Conservation (phyloP, 1,140 invertebrate species). For the Drosophila virilis region DNA sequence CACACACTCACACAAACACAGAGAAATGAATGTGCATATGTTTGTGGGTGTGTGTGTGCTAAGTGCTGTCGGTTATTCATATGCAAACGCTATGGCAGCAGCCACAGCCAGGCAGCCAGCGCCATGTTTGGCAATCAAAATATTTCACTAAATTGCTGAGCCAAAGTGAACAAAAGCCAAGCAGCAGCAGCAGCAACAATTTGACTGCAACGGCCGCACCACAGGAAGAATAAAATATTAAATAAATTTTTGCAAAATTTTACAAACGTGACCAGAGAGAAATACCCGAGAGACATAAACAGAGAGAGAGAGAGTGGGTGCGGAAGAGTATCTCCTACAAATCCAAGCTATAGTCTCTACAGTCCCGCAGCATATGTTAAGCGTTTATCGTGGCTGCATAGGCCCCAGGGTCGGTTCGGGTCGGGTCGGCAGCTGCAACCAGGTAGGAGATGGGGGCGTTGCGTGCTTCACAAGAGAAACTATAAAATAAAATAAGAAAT, state of each 20-base stretch:
- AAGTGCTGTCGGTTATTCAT: slow-evolving; percentile 81
- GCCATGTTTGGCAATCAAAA: slow-evolving; percentile 79
- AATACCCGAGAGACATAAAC: not conserved
- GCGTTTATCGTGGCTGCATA: slow-evolving; percentile 29
- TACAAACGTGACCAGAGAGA: slow-evolving; percentile 70
- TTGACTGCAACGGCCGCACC: slow-evolving; percentile 40
- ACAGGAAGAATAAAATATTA: slow-evolving; percentile 75
- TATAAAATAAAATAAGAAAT: slow-evolving; percentile 79
- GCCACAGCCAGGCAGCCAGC: slow-evolving; percentile 33
- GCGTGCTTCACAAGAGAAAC: slow-evolving; percentile 36
- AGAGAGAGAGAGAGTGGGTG: not conserved
- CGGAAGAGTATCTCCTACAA: slow-evolving; percentile 1
- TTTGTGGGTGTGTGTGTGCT: slow-evolving; percentile 31
- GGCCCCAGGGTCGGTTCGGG: not conserved
- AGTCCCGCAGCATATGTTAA: slow-evolving; percentile 52
- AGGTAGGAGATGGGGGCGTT: not conserved
- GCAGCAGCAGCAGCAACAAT: slow-evolving; percentile 28
- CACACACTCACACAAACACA: slow-evolving; percentile 16
- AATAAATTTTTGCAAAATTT: slow-evolving; percentile 71
- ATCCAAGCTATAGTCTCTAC: slow-evolving; percentile 39
- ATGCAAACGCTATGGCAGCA: slow-evolving; percentile 65
- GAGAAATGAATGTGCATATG: slow-evolving; percentile 3
- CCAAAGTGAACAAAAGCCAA: slow-evolving; percentile 49
- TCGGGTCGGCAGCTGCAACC: too few relatives aligned
- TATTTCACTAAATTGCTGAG: slow-evolving; percentile 79